Evolutionary conservation across 1,140 invertebrate species (phyloP), one percentile per base, ranked within the genome.

Genomic region (Solenopsis invicta): DNA sequence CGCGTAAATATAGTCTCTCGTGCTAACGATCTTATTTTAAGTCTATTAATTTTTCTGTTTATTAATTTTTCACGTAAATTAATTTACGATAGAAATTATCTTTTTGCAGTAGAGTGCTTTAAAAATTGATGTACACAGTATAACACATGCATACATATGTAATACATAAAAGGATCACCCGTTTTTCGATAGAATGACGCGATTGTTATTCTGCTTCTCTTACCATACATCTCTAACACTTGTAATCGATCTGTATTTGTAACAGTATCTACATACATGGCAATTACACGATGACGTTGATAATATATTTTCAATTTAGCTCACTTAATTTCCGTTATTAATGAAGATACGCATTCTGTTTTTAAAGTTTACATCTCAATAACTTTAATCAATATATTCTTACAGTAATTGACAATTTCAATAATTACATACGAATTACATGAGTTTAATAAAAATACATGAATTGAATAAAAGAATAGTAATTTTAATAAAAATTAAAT

Each of bases 191-290:
- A 69, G 59, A 78, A 50, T 54, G 87, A 78, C 86, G 56, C 50
- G 52, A 4, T 34, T 75, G 82, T 87, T 88, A 86, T 86, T 88
- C 87, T 88, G 84, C 89, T 92, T 90, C 85, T 77, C 71, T 29
- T 6, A 64, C 90, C 92, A 93, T 93, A 93, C 91, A 89, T 81
- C 89, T 89, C 82, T 93, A 90, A 92, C 91, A 91, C 71, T 87
- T 88, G 89, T 54, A 66, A 88, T 89, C 87, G 62, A 78, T 37
- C 52, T 52, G 29, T 52, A n/a, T 29, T 41, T 61, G 81, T 41
- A 84, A 89, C 66, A 85, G 41, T 78, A 62, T 4, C 64, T 56
- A 29, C 45, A 52, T 54, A 81, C 21, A 71, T 1, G 56, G 62
- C 41, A 52, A 45, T 81, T 18, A 41, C 8, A 50, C 45, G 66